Evolutionary conservation across 2,888 invertebrate species (phyloP), one percentile per base, ranked within the genome.

Genomic region (Eumacrocentrus americanus): DNA sequence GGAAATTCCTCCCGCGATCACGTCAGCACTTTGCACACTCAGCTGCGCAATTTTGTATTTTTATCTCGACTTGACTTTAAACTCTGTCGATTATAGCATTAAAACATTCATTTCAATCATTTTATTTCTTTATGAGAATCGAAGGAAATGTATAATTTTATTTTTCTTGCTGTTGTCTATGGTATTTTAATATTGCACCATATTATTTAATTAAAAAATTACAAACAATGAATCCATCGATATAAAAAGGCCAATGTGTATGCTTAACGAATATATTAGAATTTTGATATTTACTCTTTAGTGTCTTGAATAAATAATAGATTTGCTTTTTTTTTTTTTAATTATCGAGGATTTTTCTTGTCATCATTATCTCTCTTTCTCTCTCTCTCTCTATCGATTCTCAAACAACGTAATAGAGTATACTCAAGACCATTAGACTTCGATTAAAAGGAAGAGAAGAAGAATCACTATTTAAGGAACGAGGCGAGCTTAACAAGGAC

Each of bases 201-300:
- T n/a, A 22, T 20, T 7, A 1, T 20, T 4, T 3, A 16, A 20
- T 18, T 42, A 20, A 42, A 18, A 18, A 42, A 29, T 29, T 29
- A 29, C 9, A 6, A 29, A 29, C n/a, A n/a, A n/a, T n/a, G n/a
- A n/a, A n/a, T n/a, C n/a, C n/a, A n/a, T n/a, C n/a, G n/a, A n/a
- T n/a, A 34, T 54, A 56, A 52, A 52, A 57, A n/a, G n/a, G n/a
- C n/a, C n/a, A n/a, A n/a, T n/a, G n/a, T n/a, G n/a, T 50, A 58
- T 53, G 58, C 53, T 54, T 52, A 14, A 44, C 37, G 47, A 58
- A 69, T 71, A 70, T 70, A 71, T 69, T 71, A 70, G 62, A 70
- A 72, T 72, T 72, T 71, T 70, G n/a, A n/a, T 68, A 70, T 71
- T 70, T 50, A 61, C n/a, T n/a, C n/a, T n/a, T n/a, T n/a, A n/a